Conservation (phyloP, 2,888 invertebrate species). For the Anoncus sp. region DNA sequence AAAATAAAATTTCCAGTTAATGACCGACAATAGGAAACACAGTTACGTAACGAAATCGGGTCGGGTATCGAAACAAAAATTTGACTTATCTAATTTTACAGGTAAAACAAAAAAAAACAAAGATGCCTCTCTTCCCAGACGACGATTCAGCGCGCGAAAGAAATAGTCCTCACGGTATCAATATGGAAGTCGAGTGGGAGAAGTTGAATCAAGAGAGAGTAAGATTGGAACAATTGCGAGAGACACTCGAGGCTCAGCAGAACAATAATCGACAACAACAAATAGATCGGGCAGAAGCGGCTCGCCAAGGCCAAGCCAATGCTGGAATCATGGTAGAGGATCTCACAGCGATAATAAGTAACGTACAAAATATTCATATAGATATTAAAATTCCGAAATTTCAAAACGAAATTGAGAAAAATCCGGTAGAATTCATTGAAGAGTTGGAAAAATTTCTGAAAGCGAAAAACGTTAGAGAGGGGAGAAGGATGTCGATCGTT, state of each 20-base stretch:
- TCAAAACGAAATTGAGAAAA: neutral
- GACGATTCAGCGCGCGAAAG: neutral
- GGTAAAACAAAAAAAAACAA: too few species aligned
- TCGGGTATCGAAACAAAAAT: neutral
- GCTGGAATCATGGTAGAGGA: neutral
- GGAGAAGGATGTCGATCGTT: neutral
- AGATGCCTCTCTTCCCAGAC: neutral
- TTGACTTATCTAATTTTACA: neutral
- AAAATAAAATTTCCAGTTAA: too few species aligned
- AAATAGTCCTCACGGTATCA: neutral
- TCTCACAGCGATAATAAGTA: neutral
- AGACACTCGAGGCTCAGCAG: neutral
- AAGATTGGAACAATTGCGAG: neutral
- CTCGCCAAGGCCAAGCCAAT: neutral
- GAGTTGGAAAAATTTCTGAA: conserved; percentile 17
- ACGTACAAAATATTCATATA: neutral
- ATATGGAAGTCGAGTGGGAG: neutral
- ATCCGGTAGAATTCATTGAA: conserved; percentile 24
- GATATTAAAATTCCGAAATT: neutral
- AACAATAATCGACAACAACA: neutral
- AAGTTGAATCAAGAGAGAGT: neutral
- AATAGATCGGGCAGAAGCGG: too few species aligned
- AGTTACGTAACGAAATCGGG: neutral
- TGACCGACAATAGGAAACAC: too few species aligned
- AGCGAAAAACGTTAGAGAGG: conserved; percentile 7